Base-by-base conservation (phyloP, 1,140 invertebrate species). In the Lordiphosa mommai region DNA sequence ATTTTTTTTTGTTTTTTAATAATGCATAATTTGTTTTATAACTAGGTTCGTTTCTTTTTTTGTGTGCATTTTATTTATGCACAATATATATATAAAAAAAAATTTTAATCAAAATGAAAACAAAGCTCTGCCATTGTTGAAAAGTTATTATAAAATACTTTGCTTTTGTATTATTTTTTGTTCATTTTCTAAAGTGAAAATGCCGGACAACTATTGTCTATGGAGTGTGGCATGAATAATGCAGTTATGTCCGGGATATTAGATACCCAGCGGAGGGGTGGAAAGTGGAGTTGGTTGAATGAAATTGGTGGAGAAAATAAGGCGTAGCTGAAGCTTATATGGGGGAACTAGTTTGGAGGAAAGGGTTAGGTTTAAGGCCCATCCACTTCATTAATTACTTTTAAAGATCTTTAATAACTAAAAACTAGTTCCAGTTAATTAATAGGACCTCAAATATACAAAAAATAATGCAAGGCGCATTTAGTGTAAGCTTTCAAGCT, bases 1-100 rank as follows among this genome's bases (percentile, higher is more conserved):
- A 5, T 41, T n/a, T 41, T 46, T 44, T 34, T 37, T 33, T 43
- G 9, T 23, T 76, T 80, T 84, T 82, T 82, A 84, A 82, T 82
- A 82, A 84, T 84, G 77, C 77, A 82, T 82, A 82, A 79, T 79
- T 73, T 73, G 74, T 79, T 80, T 80, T 80, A 74, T 74, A 79
- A 80, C 65, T 79, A 80, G 70, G 63, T 59, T 44, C 63, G 50
- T 38, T 47, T 55, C 4, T 38, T 38, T 23, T 23, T 46, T 48
- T 49, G 6, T 51, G 7, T 37, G 20, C 41, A 51, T 60, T 63
- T 69, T 63, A 74, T 82, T 69, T 80, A 72, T 80, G 52, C 71
- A 58, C 53, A 77, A 61, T 67, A 71, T 70, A 61, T 27, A 47
- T n/a, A n/a, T n/a, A 47, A 57, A 49, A 48, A 68, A 58, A 82